A percentile compares a stretch with the other conserved stretches of the same genome.
Conservation (phyloP, 2,888 invertebrate genomes). For the Sclerodermus sp. region DNA sequence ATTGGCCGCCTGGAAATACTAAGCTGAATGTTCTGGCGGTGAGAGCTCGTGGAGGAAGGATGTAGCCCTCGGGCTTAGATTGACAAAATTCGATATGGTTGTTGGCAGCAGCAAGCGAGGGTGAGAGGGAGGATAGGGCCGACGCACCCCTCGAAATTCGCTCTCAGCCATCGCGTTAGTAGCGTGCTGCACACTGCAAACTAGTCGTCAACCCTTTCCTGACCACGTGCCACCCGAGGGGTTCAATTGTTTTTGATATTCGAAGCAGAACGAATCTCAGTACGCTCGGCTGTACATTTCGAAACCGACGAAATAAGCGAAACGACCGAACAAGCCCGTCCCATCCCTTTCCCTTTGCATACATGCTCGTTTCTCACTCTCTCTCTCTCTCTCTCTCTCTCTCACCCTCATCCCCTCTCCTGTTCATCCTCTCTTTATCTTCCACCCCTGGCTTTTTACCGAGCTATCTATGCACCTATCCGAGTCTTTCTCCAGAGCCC, state of each 20-base stretch:
- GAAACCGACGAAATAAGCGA: conserved; percentile 2
- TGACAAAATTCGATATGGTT: no score
- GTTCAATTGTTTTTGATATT: conserved; percentile 47
- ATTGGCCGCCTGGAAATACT: no score
- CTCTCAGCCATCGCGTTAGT: background rate
- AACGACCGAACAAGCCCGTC: background rate
- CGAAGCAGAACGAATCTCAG: conserved; percentile 40
- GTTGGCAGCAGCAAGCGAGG: no score
- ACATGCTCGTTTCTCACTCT: background rate
- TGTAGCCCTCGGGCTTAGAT: no score
- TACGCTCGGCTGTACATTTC: conserved; percentile 25
- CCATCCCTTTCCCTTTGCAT: background rate
- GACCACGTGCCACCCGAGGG: conserved; percentile 23
- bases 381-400: background rate
- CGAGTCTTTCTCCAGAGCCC: no score
- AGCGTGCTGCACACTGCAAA: background rate
- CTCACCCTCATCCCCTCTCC: background rate
- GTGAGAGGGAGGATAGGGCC: no score
- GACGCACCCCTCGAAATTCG: conserved; percentile 5
- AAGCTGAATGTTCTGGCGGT: no score
- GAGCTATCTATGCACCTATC: no score
- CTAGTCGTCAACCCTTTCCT: conserved; percentile 31
- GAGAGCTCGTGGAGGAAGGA: no score
- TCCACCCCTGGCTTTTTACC: background rate
- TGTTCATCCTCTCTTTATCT: no score